Percentiles rank a stretch among this genome's conserved stretches.
Evolutionary conservation across 1,140 invertebrate genomes (phyloP).

Genomic region (Pseudoatta argentina): DNA sequence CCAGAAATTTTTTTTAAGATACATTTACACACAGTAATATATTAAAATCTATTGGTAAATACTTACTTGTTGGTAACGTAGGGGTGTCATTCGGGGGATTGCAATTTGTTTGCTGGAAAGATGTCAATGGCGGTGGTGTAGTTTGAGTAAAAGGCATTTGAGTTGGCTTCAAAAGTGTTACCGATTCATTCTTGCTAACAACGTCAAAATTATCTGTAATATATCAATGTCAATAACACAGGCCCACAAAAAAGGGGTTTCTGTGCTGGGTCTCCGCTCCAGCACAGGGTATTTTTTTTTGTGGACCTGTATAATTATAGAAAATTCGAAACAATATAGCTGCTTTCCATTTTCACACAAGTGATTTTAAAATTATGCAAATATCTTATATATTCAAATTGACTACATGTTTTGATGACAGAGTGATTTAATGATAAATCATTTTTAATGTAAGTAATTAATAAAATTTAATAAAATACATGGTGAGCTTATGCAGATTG

Average conservation of each 20-base stretch:
- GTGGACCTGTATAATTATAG: background rate
- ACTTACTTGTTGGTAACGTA: background rate
- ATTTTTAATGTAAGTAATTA: too few relatives aligned
- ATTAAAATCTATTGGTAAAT: background rate
- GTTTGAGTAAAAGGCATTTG: slow-evolving; percentile 48
- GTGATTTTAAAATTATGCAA: too few relatives aligned
- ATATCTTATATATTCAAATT: too few relatives aligned
- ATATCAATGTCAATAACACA: background rate
- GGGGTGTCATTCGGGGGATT: background rate
- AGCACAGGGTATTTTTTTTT: too few relatives aligned
- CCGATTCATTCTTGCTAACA: background rate
- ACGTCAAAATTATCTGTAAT: slow-evolving; percentile 53
- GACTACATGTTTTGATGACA: too few relatives aligned
- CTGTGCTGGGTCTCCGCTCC: too few relatives aligned
- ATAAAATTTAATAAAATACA: too few relatives aligned
- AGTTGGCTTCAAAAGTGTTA: slow-evolving; percentile 33
- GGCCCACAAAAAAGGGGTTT: too few relatives aligned
- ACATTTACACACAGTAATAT: background rate
- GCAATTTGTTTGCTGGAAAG: slow-evolving; percentile 22
- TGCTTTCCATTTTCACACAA: too few relatives aligned
- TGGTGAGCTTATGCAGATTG: too few relatives aligned
- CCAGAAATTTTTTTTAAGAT: slow-evolving; percentile 1
- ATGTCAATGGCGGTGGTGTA: slow-evolving; percentile 25
- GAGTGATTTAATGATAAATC: too few relatives aligned
- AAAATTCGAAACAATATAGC: background rate